phyloP scores from a whole-genome alignment of 2,888 invertebrate genomes.

The Selenia dentaria region DNA sequence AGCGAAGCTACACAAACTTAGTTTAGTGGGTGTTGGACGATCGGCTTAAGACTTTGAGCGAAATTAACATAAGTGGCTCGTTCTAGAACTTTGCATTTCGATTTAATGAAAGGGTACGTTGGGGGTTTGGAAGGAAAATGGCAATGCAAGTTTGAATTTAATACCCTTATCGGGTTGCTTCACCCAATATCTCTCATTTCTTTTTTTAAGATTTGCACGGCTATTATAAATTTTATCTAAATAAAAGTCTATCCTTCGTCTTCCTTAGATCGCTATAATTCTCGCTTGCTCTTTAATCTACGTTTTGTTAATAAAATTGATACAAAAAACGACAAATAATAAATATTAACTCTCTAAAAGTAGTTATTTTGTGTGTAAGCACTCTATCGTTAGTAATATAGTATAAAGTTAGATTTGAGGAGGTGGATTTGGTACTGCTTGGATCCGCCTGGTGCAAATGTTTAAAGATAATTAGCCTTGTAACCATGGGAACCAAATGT shows the following conservation, averaged over 20 bases:
- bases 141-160: neutral
- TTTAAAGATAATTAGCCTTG: no score
- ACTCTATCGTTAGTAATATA: constrained; percentile 20
- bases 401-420: neutral
- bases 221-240: neutral
- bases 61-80: no score
- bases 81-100: no score
- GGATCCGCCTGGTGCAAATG: no score
- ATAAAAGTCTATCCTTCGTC: constrained; percentile 6
- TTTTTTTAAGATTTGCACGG: constrained; percentile 3
- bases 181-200: neutral
- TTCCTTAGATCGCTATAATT: constrained; percentile 10
- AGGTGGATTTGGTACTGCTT: neutral
- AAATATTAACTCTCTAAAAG: constrained; percentile 31
- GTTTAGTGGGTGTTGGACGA: no score
- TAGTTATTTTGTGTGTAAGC: constrained; percentile 34
- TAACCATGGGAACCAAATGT: no score
- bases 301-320: constrained; percentile 24
- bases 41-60: no score
- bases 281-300: constrained; percentile 18
- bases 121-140: no score
- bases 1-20: no score
- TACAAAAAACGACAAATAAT: constrained; percentile 38
- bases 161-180: constrained; percentile 1
- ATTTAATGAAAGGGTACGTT: no score